A percentile compares a stretch with the other conserved stretches of the same genome.
phyloP scores from a whole-genome alignment of 2,113 vertebrate genomes.

The Takifugu flavidus region DNA sequence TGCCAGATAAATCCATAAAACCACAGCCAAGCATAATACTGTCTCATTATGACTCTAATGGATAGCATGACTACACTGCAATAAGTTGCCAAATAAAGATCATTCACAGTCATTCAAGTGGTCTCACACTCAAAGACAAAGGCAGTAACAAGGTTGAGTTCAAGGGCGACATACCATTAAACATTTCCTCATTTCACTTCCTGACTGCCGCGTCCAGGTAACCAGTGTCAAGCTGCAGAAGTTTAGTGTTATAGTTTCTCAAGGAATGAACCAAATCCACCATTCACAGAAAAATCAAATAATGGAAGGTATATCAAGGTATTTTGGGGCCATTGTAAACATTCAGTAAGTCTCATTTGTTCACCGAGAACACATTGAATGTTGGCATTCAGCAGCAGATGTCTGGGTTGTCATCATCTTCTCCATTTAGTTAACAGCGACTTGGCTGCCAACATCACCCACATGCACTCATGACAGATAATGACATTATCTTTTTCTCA shows the following conservation, averaged over 20 bases:
- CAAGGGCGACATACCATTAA: neutral
- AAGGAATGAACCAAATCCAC: no score
- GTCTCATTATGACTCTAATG: neutral
- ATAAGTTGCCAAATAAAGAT: neutral
- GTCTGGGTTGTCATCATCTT: constrained; percentile 23
- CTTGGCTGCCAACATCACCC: constrained; percentile 30
- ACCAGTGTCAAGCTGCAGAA: neutral
- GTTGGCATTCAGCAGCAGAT: constrained; percentile 20
- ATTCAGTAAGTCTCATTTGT: constrained; percentile 21
- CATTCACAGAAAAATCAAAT: no score
- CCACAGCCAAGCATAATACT: neutral
- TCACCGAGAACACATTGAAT: constrained; percentile 16
- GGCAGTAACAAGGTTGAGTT: neutral
- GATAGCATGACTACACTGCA: neutral
- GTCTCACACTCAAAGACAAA: neutral
- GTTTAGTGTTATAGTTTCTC: no score
- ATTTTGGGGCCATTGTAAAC: neutral
- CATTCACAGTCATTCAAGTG: neutral
- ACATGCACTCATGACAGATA: constrained; percentile 7
- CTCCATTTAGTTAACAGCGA: constrained; percentile 33
- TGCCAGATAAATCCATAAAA: constrained; percentile 14
- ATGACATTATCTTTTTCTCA: constrained; percentile 26
- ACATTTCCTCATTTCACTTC: neutral
- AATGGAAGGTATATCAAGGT: no score
- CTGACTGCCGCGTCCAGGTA: neutral